Evolutionary conservation across 2,113 vertebrate genomes (phyloP).

Genomic region (Catharus fuscescens): DNA sequence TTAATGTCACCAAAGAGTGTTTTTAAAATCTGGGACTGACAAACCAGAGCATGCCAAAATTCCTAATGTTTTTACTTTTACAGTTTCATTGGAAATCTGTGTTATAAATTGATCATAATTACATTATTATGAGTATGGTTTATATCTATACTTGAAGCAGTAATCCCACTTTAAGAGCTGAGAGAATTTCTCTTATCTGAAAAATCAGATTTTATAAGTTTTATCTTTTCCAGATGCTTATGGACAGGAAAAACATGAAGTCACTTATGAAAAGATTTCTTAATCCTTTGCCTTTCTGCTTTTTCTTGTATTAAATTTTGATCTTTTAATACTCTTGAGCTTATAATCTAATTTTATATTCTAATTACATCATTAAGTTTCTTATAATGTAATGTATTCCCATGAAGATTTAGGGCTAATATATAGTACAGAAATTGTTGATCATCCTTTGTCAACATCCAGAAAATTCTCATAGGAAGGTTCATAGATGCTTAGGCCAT

Average conservation of each 20-base stretch:
- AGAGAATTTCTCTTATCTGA: background rate
- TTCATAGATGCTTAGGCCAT: background rate
- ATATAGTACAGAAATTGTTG: background rate
- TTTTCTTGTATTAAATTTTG: background rate
- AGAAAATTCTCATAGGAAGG: background rate
- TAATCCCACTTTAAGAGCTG: background rate
- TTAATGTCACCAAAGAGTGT: background rate
- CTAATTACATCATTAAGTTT: background rate
- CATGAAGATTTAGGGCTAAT: background rate
- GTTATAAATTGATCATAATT: background rate
- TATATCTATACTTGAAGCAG: background rate
- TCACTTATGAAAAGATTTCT: background rate
- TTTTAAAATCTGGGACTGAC: background rate
- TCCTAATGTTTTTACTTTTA: background rate
- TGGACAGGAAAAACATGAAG: background rate
- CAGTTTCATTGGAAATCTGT: background rate
- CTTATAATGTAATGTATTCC: background rate
- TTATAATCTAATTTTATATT: background rate
- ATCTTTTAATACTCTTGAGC: background rate
- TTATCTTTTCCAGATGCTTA: conserved; percentile 25
- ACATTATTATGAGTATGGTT: background rate
- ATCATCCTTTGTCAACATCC: background rate
- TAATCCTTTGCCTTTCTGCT: background rate
- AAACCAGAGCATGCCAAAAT: background rate
- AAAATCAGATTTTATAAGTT: background rate